Conservation (phyloP, 1,140 invertebrate species). For the Fopius arisanus region DNA sequence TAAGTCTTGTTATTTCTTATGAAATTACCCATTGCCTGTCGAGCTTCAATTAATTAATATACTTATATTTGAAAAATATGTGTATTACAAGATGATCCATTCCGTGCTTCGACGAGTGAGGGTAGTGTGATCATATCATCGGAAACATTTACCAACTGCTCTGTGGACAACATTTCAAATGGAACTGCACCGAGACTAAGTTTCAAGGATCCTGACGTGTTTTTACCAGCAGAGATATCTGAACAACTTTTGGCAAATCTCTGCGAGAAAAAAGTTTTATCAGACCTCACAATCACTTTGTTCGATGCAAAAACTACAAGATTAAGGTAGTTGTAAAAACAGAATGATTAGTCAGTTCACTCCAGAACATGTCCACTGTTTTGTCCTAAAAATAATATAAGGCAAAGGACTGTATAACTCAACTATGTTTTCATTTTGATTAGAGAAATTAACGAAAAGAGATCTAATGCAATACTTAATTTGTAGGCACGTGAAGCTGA, state of each 20-base stretch:
- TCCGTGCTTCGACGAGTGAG: not conserved
- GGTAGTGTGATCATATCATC: not conserved
- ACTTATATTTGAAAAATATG: not conserved
- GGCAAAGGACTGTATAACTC: too few species aligned
- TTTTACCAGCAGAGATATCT: slow-evolving; percentile 74
- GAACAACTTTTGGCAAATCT: slow-evolving; percentile 73
- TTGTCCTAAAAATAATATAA: too few species aligned
- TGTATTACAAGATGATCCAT: slow-evolving; percentile 19
- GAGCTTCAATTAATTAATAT: too few species aligned
- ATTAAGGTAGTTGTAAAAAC: slow-evolving; percentile 63
- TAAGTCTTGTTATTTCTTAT: too few species aligned
- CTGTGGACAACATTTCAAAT: slow-evolving; percentile 44
- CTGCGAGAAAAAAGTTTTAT: slow-evolving; percentile 71
- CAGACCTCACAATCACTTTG: slow-evolving; percentile 72
- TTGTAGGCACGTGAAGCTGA: slow-evolving; percentile 65
- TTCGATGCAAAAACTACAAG: slow-evolving; percentile 74
- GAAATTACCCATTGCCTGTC: too few species aligned
- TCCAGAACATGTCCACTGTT: too few species aligned
- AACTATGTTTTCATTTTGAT: too few species aligned
- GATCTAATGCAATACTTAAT: not conserved
- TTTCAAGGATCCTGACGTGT: slow-evolving; percentile 73
- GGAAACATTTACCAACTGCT: slow-evolving; percentile 34
- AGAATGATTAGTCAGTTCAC: too few species aligned
- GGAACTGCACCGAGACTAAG: slow-evolving; percentile 60
- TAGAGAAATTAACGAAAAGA: too few species aligned